Base-by-base conservation (phyloP, 2,888 invertebrate genomes). In the Epinotia nisella region DNA sequence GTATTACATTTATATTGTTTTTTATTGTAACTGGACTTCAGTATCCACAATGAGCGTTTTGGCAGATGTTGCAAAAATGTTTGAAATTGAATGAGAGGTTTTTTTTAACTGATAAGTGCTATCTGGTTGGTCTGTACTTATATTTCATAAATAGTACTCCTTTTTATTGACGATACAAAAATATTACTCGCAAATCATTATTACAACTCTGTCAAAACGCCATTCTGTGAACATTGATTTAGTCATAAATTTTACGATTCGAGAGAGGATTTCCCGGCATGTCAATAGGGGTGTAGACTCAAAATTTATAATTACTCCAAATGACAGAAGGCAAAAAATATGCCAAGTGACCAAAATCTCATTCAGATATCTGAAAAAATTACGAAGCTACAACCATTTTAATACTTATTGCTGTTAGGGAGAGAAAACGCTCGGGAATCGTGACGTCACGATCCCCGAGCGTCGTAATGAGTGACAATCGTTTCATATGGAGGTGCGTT, bases 1-100 rank as follows among this genome's bases (percentile, higher is more conserved):
- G 74, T 72, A 70, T 72, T 73, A 74, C 49, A 74, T 71, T 67
- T 70, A 55, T 75, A 74, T 76, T 74, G 72, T 65, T 68, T 60
- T 70, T 72, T 70, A 70, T 66, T 71, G 56, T 75, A 74, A 69
- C 70, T 68, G 61, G 21, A 73, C 69, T 17, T 68, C 71, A 71
- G 71, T 67, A 15, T 41, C 56, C 58, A 69, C 71, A 75, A 62
- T 11, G 39, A 19, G 66, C 66, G n/a, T 66, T 56, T 66, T 66
- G 55, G 15, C 66, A 66, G 56, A 66, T 39, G 53, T 21, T 55
- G 55, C 15, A 35, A 53, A 53, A 3, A 19, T 39, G 39, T 55
- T 55, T 19, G 7, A 39, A 65, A 55, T 53, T 53, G 17, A 51
- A 51, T 61, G 15, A 45, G 21, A 59, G 10, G 51, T 9, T 29